Percentiles rank a stretch among this genome's conserved stretches.
phyloP scores from a whole-genome alignment of 2,888 invertebrate species.

The Ganaspis brasiliensis region DNA sequence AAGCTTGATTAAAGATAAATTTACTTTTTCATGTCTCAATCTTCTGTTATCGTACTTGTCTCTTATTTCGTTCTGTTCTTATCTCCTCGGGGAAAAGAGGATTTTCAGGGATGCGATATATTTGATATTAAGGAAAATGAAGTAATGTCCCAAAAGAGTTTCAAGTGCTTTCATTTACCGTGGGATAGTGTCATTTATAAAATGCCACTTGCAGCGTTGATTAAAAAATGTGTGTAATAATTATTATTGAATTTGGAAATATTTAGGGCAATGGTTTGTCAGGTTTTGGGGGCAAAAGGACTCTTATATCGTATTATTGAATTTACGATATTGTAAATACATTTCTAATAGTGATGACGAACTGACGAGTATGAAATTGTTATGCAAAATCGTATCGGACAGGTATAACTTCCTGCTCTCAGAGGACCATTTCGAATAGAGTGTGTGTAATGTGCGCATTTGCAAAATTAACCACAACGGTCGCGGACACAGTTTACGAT shows the following conservation, averaged over 20 bases:
- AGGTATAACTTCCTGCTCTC: slow-evolving; percentile 59
- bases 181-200: not conserved
- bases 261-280: too few species aligned
- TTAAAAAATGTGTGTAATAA: slow-evolving; percentile 12
- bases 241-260: slow-evolving; percentile 22
- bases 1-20: slow-evolving; percentile 31
- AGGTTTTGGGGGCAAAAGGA: too few species aligned
- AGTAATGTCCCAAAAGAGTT: slow-evolving; percentile 23
- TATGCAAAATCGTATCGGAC: slow-evolving; percentile 58
- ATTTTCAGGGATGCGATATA: slow-evolving; percentile 20
- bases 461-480: slow-evolving; percentile 62
- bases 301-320: too few species aligned
- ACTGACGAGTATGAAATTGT: slow-evolving; percentile 60
- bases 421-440: slow-evolving; percentile 61
- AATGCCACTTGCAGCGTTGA: slow-evolving; percentile 32
- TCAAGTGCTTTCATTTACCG: slow-evolving; percentile 13
- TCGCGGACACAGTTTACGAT: slow-evolving; percentile 65
- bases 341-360: slow-evolving; percentile 52
- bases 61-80: slow-evolving; percentile 31
- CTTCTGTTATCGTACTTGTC: slow-evolving; percentile 15
- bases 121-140: slow-evolving; percentile 19
- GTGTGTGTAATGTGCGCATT: slow-evolving; percentile 58
- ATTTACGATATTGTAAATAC: slow-evolving; percentile 33
- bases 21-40: slow-evolving; percentile 37
- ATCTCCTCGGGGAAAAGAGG: slow-evolving; percentile 20